Conservation (phyloP, 2,888 invertebrate species). For the Alloscopus bannaensis region DNA sequence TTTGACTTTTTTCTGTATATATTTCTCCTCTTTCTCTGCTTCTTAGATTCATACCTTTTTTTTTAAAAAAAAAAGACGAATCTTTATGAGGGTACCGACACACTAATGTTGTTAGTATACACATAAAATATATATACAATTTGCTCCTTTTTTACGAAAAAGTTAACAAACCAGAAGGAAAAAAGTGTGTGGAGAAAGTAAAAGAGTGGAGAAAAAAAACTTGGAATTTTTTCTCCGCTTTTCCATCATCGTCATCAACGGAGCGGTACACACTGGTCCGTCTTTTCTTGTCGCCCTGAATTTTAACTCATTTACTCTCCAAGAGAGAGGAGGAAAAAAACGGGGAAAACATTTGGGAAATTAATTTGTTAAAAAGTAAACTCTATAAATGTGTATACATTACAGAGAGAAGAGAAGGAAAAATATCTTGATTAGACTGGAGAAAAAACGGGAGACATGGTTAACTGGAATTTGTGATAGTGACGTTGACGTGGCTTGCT, state of each 20-base stretch:
- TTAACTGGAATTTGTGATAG: slow-evolving; percentile 45
- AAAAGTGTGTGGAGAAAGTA: neutral
- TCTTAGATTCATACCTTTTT: slow-evolving; percentile 3
- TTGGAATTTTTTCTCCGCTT: slow-evolving; percentile 14
- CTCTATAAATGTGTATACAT: too few relatives aligned
- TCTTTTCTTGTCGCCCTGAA: too few relatives aligned
- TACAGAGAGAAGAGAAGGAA: slow-evolving; percentile 20
- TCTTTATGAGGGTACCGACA: too few relatives aligned
- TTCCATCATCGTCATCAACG: slow-evolving; percentile 43
- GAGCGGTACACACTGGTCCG: too few relatives aligned
- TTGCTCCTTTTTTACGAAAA: slow-evolving; percentile 38
- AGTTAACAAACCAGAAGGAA: slow-evolving; percentile 41
- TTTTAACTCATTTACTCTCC: slow-evolving; percentile 26
- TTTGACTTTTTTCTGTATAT: slow-evolving; percentile 49
- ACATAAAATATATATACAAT: too few relatives aligned
- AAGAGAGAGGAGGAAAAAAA: slow-evolving; percentile 9
- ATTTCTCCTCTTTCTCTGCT: too few relatives aligned
- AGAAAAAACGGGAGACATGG: slow-evolving; percentile 24
- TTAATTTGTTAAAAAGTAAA: slow-evolving; percentile 21
- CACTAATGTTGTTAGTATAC: too few relatives aligned
- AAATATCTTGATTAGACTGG: slow-evolving; percentile 17
- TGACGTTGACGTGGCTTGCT: slow-evolving; percentile 51
- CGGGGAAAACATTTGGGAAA: neutral
- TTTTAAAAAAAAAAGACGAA: too few relatives aligned
- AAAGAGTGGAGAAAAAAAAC: slow-evolving; percentile 14